These are phyloP conservation scores for Gastrophryne carolinensis DNA, from an alignment of 2,797 vertebrate genomes.

Conservation along the genomic window DNA sequence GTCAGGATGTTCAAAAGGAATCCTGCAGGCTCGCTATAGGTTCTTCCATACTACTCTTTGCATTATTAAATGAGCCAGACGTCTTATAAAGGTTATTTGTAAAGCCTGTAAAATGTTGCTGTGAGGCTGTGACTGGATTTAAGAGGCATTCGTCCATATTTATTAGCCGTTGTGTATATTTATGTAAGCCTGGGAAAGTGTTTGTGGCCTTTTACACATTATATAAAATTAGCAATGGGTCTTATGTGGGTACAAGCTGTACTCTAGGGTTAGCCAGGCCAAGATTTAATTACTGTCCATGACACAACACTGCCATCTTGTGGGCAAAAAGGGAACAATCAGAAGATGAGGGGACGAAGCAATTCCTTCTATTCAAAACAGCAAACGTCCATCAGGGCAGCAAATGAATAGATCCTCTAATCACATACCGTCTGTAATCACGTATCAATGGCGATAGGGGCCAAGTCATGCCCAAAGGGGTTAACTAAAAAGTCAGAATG, in stretches of 20 bases:
- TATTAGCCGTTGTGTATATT: not conserved
- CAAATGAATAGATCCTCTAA: too few relatives aligned
- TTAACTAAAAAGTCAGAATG: too few relatives aligned
- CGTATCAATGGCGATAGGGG: too few relatives aligned
- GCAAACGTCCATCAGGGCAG: too few relatives aligned
- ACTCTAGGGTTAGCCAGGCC: not conserved
- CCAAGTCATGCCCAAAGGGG: too few relatives aligned
- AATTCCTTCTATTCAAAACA: too few relatives aligned
- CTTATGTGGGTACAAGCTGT: not conserved
- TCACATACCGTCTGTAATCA: too few relatives aligned
- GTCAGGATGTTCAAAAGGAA: too few relatives aligned
- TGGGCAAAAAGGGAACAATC: not conserved
- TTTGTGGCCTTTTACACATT: not conserved
- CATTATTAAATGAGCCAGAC: not conserved
- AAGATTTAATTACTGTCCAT: not conserved
- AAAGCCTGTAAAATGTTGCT: not conserved
- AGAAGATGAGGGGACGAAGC: too few relatives aligned
- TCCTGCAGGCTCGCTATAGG: not conserved
- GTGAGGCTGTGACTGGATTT: not conserved
- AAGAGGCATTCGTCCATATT: not conserved
- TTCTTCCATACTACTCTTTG: too few relatives aligned
- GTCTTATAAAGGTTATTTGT: not conserved
- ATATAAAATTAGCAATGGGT: constrained; percentile 17
- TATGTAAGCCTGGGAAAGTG: not conserved
- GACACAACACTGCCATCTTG: constrained; percentile 17